Evolutionary conservation across 2,113 vertebrate genomes (phyloP), one percentile per base, ranked within the genome.

Genomic region (Myodes glareolus): DNA sequence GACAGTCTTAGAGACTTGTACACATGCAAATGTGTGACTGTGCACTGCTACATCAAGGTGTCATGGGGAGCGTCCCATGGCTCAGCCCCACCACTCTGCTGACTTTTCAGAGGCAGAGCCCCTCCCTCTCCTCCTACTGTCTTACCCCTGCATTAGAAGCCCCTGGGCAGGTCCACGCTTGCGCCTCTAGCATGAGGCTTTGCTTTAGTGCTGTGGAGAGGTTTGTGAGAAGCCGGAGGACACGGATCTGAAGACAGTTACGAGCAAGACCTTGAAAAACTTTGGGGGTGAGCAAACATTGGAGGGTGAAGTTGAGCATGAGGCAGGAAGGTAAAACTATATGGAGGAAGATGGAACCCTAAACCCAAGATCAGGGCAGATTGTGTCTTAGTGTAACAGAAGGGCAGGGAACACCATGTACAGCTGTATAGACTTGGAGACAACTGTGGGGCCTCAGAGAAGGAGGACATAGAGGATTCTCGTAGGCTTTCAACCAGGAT

Each of bases 381-480:
- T 11, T 16, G 27, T 33, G 25, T 39, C 19, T n/a, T 25, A 50
- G 7, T 29, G 12, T 12, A 19, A 0, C 45, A 23, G 2, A 29
- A 82, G 7, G 47, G 9, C 31, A 33, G 14, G 73, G 63, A 31
- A 25, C 8, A 8, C 13, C 3, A 1, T 25, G 45, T 52, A 14
- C 36, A 3, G 1, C 0, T 0, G 19, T 70, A 23, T 2, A 31
- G 76, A 25, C n/a, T 5, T 47, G 70, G 76, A 45, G 33, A 17
- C 5, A 11, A 21, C 42, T 36, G 4, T 4, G 77, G 58, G 33
- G 2, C 0, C 3, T 21, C 47, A 58, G 68, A 75, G 16, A 75
- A 65, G 13, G 27, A 36, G 39, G 17, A 50, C 11, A 21, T 21
- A 17, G 31, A 39, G 77, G 21, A 47, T 7, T 0, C 1, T 12